Evolutionary conservation across 2,888 invertebrate species (phyloP).

Genomic region (Acronicta aceris): DNA sequence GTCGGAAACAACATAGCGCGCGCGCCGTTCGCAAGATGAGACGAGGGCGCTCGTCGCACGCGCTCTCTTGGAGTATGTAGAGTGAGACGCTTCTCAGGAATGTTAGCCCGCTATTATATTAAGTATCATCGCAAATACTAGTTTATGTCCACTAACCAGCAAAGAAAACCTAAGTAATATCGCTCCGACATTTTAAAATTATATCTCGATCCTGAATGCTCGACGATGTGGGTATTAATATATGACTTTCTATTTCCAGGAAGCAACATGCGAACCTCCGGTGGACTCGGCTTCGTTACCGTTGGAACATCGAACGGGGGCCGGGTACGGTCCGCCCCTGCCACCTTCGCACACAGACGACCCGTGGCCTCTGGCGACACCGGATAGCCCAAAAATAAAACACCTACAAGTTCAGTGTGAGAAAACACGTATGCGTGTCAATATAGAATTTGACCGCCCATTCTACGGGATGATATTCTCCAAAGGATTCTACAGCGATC

Average conservation of each 20-base stretch:
- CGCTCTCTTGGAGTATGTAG: constrained; percentile 78
- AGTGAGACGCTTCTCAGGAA: constrained; percentile 82
- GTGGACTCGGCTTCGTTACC: constrained; percentile 95
- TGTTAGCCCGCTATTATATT: constrained; percentile 56
- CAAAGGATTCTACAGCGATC: constrained; percentile 97
- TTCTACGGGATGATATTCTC: constrained; percentile 99
- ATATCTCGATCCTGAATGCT: neutral
- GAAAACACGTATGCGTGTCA: constrained; percentile 98
- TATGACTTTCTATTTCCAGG: constrained; percentile 87
- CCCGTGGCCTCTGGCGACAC: constrained; percentile 96
- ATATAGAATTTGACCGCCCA: constrained; percentile 97
- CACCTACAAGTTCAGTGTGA: constrained; percentile 98
- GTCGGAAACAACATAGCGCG: constrained; percentile 81
- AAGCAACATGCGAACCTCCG: constrained; percentile 93
- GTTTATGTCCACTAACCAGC: constrained; percentile 24
- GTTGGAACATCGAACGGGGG: constrained; percentile 94
- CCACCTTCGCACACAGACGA: constrained; percentile 91
- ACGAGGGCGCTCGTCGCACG: constrained; percentile 63
- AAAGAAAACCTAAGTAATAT: constrained; percentile 5
- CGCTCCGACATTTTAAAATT: neutral
- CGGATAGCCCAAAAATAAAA: constrained; percentile 98
- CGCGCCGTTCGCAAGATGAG: constrained; percentile 65
- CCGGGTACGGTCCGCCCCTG: constrained; percentile 93
- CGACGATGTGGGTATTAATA: constrained; percentile 18
- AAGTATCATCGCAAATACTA: constrained; percentile 36